Evolutionary conservation across 2,888 invertebrate species (phyloP).

Genomic region (Lymantria dispar): DNA sequence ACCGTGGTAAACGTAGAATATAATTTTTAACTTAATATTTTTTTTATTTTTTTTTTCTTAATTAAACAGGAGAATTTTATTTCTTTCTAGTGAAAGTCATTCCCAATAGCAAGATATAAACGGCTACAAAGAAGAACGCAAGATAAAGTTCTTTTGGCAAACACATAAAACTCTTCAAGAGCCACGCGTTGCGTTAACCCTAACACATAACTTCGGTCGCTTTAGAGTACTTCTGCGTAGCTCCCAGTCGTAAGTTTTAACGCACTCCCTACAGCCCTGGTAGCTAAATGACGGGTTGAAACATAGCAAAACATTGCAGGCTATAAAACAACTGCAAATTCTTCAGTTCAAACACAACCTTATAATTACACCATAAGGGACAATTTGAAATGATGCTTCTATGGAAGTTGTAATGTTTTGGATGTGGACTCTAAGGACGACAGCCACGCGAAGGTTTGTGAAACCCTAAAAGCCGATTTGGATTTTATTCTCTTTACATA

Average conservation of each 20-base stretch:
- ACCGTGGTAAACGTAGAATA: too few species aligned
- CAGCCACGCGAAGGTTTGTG: conserved; percentile 48
- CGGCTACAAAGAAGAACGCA: too few species aligned
- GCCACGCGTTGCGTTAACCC: conserved; percentile 9
- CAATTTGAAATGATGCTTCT: conserved; percentile 15
- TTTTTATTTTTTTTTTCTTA: too few species aligned
- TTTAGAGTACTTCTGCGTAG: conserved; percentile 32
- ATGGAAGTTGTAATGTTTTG: conserved; percentile 24
- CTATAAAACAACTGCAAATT: conserved; percentile 36
- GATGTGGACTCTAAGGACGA: conserved; percentile 24
- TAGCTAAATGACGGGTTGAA: conserved; percentile 49
- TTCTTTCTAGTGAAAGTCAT: too few species aligned
- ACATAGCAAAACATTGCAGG: conserved; percentile 46
- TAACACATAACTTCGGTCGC: conserved; percentile 22
- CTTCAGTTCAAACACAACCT: conserved; percentile 24
- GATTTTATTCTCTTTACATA: conserved; percentile 38
- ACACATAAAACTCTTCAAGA: conserved; percentile 5
- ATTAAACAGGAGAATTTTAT: too few species aligned
- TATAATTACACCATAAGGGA: conserved; percentile 19
- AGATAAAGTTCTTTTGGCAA: conserved; percentile 4
- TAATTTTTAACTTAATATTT: too few species aligned
- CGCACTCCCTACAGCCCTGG: conserved; percentile 48
- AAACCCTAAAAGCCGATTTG: conserved; percentile 38
- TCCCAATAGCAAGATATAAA: too few species aligned
- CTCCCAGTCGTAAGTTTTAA: conserved; percentile 41